Evolutionary conservation across 2,888 invertebrate species (phyloP), one percentile per base, ranked within the genome.

Genomic region (Epicampocera succincta): DNA sequence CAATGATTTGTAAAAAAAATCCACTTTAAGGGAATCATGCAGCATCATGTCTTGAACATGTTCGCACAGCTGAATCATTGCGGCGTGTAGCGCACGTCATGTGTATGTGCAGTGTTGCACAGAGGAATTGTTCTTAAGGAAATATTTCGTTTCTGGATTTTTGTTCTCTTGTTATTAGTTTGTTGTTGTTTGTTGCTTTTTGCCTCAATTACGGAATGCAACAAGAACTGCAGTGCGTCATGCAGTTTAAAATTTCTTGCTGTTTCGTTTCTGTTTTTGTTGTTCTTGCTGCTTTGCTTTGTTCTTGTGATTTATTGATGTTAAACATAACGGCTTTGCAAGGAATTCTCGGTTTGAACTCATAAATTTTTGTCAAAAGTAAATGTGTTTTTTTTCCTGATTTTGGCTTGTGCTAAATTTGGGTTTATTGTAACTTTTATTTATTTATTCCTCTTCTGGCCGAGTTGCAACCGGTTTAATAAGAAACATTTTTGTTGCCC

Each of bases 301-400:
- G 58, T 78, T 58, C 38, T 44, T 66, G 60, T 78, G 77, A 82
- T 82, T 82, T 82, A 82, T 82, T 74, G 54, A 78, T 78, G 78
- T 74, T 52, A 74, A 74, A 71, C 58, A 68, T 82, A 82, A 82
- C 82, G 74, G 82, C 15, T 65, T 74, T 66, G 74, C 74, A 71
- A 58, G 81, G 73, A 78, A 66, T 9, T 46, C 40, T 25, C 56
- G 6, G 56, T 69, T 68, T 58, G 52, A 17, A 40, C 8, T 17
- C 25, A 25, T 25, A 25, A 25, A 25, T 65, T 68, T 66, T 56
- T 33, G 38, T n/a, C 40, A 40, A n/a, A 42, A 25, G 25, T 42
- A 38, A n/a, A n/a, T 1, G 44, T 25, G 46, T 50, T 12, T 3
- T 40, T 38, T 8, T 33, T 58, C 25, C 25, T 42, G 44, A 2